Percentiles rank a stretch among this genome's conserved stretches.
Conservation (phyloP, 2,888 invertebrate species). For the Sussaba pulchella region DNA sequence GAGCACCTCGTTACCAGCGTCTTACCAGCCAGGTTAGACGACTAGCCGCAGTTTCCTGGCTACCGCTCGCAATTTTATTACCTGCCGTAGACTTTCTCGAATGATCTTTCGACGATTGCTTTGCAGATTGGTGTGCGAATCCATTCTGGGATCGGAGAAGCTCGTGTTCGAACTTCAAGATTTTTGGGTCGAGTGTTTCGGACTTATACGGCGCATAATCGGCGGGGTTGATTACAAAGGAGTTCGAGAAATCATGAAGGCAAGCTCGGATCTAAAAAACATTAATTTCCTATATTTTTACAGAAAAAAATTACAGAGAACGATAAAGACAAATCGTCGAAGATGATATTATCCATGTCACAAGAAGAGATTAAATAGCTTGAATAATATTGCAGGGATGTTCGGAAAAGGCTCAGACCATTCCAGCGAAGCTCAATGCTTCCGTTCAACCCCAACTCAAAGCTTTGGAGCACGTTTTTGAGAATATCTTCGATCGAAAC, state of each 20-base stretch:
- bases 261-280: slow-evolving; percentile 78
- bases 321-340: too few species aligned
- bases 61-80: too few species aligned
- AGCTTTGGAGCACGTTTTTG: slow-evolving; percentile 92
- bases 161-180: slow-evolving; percentile 92
- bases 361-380: slow-evolving; percentile 15
- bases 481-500: slow-evolving; percentile 96
- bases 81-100: too few species aligned
- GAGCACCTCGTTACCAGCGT: slow-evolving; percentile 91
- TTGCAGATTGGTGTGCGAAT: slow-evolving; percentile 93
- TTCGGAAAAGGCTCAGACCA: slow-evolving; percentile 93
- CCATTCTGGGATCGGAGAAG: slow-evolving; percentile 93
- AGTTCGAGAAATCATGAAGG: slow-evolving; percentile 96
- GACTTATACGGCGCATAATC: slow-evolving; percentile 93
- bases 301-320: too few species aligned
- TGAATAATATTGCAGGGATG: slow-evolving; percentile 87
- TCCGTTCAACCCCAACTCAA: slow-evolving; percentile 93
- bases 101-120: too few species aligned
- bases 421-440: slow-evolving; percentile 92
- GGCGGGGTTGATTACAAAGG: slow-evolving; percentile 98
- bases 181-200: slow-evolving; percentile 96
- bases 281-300: not conserved
- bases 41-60: too few species aligned
- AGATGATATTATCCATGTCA: too few species aligned
- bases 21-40: slow-evolving; percentile 89